These are phyloP conservation scores for Drosophila lacertosa DNA, from an alignment of 1,140 invertebrate genomes.

Conservation along the genomic window DNA sequence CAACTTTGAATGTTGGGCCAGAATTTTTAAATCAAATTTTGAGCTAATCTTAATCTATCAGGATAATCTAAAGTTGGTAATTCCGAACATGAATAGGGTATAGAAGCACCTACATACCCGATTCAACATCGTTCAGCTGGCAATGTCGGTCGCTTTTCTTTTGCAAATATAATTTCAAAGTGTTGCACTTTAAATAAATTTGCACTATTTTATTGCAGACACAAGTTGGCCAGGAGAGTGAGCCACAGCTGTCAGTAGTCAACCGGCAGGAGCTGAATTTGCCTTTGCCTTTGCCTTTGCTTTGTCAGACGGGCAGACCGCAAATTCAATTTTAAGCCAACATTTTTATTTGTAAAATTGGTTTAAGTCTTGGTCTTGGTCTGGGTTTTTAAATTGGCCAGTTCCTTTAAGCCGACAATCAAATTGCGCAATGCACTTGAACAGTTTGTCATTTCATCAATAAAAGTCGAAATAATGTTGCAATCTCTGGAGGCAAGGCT, in stretches of 20 bases:
- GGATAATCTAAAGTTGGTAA: no score
- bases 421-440: no score
- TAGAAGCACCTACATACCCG: no score
- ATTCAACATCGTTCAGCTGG: neutral
- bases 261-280: slow-evolving; percentile 2
- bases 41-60: no score
- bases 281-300: neutral
- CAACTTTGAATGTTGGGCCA: no score
- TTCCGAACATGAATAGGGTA: no score
- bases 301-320: neutral
- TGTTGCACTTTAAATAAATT: neutral
- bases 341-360: neutral
- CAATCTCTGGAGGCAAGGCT: no score
- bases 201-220: neutral
- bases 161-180: neutral
- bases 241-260: neutral
- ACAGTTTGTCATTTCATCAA: neutral
- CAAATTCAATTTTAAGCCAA: slow-evolving; percentile 4
- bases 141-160: neutral
- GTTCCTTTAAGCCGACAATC: no score
- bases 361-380: neutral
- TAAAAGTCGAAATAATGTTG: neutral
- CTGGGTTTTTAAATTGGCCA: neutral
- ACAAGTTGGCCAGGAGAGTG: neutral
- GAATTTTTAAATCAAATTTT: no score